phyloP scores from a whole-genome alignment of 1,140 invertebrate genomes.

The Anadara kagoshimensis region DNA sequence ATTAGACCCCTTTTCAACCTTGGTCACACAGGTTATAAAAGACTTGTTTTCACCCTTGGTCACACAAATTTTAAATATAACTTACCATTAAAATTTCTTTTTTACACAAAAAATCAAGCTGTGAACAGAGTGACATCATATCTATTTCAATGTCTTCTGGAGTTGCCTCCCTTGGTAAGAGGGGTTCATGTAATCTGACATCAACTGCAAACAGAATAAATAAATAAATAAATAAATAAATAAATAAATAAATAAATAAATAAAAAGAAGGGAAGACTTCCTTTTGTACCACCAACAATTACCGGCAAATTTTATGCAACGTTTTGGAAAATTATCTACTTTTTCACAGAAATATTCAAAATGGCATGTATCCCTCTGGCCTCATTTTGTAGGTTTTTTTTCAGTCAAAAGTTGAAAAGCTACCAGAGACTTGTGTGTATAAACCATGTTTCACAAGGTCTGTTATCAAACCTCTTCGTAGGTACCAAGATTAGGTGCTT shows the following conservation, averaged over 20 bases:
- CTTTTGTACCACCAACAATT: not conserved
- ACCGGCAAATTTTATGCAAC: not conserved
- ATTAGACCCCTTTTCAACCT: too few relatives aligned
- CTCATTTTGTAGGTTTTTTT: not conserved
- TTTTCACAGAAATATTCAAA: not conserved
- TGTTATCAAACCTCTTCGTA: too few relatives aligned
- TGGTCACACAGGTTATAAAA: too few relatives aligned
- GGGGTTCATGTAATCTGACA: slow-evolving; percentile 42
- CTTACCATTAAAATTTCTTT: slow-evolving; percentile 30
- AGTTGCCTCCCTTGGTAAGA: slow-evolving; percentile 19
- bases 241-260: not conserved
- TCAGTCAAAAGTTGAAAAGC: too few relatives aligned
- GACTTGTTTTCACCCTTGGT: too few relatives aligned
- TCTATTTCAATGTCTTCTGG: slow-evolving; percentile 36
- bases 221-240: too few relatives aligned
- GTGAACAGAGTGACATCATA: slow-evolving; percentile 44
- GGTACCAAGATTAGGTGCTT: too few relatives aligned
- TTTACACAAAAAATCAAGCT: slow-evolving; percentile 46
- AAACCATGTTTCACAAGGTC: too few relatives aligned
- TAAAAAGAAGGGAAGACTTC: not conserved
- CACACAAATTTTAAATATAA: too few relatives aligned
- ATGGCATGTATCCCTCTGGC: not conserved
- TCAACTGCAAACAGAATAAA: slow-evolving; percentile 34
- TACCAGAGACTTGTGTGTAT: too few relatives aligned
- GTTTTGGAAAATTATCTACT: not conserved